These are phyloP conservation scores for Tragelaphus scriptus DNA, from an alignment of 2,113 vertebrate species.

Conservation along the genomic window DNA sequence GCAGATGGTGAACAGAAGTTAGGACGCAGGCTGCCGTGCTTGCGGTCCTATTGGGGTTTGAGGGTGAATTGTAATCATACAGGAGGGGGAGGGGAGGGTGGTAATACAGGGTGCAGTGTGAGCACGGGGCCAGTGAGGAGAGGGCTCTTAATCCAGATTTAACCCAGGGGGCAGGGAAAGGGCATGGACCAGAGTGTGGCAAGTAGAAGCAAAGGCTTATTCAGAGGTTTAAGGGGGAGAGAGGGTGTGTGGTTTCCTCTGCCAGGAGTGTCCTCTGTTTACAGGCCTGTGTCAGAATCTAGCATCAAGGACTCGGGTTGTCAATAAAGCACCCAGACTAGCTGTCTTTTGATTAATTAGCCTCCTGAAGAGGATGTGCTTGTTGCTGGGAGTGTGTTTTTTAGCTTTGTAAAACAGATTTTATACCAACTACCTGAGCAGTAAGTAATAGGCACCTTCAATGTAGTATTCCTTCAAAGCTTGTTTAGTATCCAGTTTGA, in stretches of 20 bases:
- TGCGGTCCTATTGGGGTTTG: not conserved
- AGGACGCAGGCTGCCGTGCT: not conserved
- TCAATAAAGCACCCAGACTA: not conserved
- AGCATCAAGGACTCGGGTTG: not conserved
- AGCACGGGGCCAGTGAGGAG: accelerated
- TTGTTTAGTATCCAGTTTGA: not conserved
- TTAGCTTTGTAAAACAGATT: not conserved
- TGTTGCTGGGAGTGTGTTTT: not conserved
- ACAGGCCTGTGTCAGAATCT: not conserved
- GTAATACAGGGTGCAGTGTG: too few relatives aligned
- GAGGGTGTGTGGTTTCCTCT: not conserved
- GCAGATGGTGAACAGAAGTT: not conserved
- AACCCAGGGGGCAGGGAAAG: not conserved
- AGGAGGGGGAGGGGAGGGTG: not conserved
- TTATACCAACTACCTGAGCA: not conserved
- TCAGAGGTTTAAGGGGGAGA: not conserved
- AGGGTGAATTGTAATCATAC: not conserved
- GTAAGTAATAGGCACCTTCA: not conserved
- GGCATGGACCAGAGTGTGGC: not conserved
- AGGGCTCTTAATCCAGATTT: not conserved
- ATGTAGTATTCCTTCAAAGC: not conserved
- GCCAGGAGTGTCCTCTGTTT: not conserved
- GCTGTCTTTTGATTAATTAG: not conserved
- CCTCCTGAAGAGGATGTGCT: not conserved
- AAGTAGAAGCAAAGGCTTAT: not conserved